Conservation (phyloP, 2,797 vertebrate genomes). For the Potorous gilbertii region DNA sequence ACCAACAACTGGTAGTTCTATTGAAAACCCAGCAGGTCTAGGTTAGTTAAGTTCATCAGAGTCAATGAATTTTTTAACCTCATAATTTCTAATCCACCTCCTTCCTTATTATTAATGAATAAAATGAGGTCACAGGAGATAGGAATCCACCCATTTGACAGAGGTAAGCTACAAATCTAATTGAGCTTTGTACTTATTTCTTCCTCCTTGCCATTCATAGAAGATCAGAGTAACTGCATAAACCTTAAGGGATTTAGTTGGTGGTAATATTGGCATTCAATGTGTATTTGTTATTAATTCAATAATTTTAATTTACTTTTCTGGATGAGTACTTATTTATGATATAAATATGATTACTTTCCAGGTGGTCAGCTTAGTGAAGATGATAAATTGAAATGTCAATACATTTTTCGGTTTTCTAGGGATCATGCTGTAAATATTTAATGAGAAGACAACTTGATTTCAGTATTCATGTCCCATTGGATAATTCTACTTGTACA, state of each 20-base stretch:
- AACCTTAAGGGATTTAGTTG: conserved; percentile 22
- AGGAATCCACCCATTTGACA: background rate
- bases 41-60: background rate
- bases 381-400: conserved; percentile 46
- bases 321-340: conserved; percentile 54
- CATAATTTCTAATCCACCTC: background rate
- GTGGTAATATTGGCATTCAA: background rate
- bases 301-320: conserved; percentile 27
- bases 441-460: conserved; percentile 55
- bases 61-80: background rate
- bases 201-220: background rate
- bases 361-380: conserved; percentile 48
- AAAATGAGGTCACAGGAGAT: background rate
- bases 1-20: conserved; percentile 2
- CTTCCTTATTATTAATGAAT: background rate
- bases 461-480: conserved; percentile 32
- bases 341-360: conserved; percentile 24
- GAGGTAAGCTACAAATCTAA: background rate
- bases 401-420: conserved; percentile 62
- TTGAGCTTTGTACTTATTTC: background rate
- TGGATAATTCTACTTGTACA: background rate
- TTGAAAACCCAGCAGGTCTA: background rate
- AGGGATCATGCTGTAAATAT: conserved; percentile 57
- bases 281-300: conserved; percentile 50
- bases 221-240: background rate